These are phyloP conservation scores for Pseudobourletiella spinata DNA, from an alignment of 1,140 invertebrate genomes.

Conservation along the genomic window DNA sequence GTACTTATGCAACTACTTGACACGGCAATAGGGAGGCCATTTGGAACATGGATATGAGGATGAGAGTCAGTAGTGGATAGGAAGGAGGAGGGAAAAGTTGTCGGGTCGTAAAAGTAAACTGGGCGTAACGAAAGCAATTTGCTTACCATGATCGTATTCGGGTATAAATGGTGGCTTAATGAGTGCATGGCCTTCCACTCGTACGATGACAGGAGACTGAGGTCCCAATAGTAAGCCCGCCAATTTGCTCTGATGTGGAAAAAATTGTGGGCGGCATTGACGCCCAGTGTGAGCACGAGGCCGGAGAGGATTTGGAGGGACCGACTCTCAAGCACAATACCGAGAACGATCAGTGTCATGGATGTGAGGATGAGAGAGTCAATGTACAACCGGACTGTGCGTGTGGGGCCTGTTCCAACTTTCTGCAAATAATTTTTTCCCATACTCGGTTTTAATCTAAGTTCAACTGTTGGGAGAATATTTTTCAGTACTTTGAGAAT, in stretches of 20 bases:
- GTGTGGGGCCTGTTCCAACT: slow-evolving; percentile 34
- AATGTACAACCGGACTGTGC: slow-evolving; percentile 28
- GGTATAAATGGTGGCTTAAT: slow-evolving; percentile 68
- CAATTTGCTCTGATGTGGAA: slow-evolving; percentile 70
- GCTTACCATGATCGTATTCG: slow-evolving; percentile 56
- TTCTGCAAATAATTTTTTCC: slow-evolving; percentile 28
- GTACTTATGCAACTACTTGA: slow-evolving; percentile 6
- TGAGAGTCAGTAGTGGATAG: no score
- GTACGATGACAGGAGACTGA: slow-evolving; percentile 54
- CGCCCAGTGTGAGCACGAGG: slow-evolving; percentile 48
- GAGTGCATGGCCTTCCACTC: slow-evolving; percentile 68
- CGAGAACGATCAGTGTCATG: slow-evolving; percentile 11
- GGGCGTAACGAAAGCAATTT: background rate
- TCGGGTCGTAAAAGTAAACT: no score
- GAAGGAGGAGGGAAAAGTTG: no score
- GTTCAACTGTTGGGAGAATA: no score
- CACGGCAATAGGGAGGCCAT: background rate
- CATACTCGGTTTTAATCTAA: no score
- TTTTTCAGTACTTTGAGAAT: slow-evolving; percentile 45
- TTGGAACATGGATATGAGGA: no score
- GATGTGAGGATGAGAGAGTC: slow-evolving; percentile 29
- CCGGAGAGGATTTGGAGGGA: slow-evolving; percentile 42
- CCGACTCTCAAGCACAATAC: slow-evolving; percentile 2
- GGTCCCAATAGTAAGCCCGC: slow-evolving; percentile 70
- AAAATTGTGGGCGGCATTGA: slow-evolving; percentile 64